Conservation (phyloP, 2,888 invertebrate species). For the Drosophila conformis region DNA sequence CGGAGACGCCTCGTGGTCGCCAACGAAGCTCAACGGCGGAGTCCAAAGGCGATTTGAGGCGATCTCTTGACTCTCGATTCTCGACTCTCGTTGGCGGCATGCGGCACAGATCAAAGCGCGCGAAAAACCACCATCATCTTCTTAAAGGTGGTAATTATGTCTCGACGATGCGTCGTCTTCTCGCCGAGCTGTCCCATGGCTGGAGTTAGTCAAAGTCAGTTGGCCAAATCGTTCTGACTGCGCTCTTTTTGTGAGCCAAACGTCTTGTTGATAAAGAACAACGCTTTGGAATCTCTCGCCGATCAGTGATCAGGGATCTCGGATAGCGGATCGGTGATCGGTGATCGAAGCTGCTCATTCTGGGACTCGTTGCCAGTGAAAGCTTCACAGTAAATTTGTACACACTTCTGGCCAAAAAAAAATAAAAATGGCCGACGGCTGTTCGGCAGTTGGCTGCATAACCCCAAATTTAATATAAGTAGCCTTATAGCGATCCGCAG, state of each 20-base stretch:
- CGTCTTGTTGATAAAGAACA: conserved; percentile 47
- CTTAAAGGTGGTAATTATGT: conserved; percentile 84
- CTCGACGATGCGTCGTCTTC: conserved; percentile 58
- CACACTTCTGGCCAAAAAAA: conserved; percentile 53
- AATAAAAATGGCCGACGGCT: conserved; percentile 69
- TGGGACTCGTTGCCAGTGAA: conserved; percentile 51
- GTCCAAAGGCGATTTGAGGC: conserved; percentile 22
- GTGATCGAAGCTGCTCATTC: conserved; percentile 8
- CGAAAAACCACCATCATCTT: conserved; percentile 84
- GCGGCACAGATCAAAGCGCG: conserved; percentile 83
- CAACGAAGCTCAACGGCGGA: conserved; percentile 45
- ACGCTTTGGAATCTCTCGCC: conserved; percentile 23
- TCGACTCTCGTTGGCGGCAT: conserved; percentile 41
- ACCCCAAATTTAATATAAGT: conserved; percentile 60
- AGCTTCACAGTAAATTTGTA: conserved; percentile 75
- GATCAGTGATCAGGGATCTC: conserved; percentile 28
- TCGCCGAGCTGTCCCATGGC: neutral
- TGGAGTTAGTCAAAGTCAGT: conserved; percentile 27
- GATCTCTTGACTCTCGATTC: conserved; percentile 16
- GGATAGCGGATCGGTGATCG: conserved; percentile 24
- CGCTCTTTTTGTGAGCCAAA: conserved; percentile 19
- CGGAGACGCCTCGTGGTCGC: conserved; percentile 45
- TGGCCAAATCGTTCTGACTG: conserved; percentile 36
- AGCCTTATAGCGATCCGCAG: conserved; percentile 31
- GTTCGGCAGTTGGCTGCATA: conserved; percentile 27